Evolutionary conservation across 2,888 invertebrate genomes (phyloP).

Genomic region (Platycheirus rosarum): DNA sequence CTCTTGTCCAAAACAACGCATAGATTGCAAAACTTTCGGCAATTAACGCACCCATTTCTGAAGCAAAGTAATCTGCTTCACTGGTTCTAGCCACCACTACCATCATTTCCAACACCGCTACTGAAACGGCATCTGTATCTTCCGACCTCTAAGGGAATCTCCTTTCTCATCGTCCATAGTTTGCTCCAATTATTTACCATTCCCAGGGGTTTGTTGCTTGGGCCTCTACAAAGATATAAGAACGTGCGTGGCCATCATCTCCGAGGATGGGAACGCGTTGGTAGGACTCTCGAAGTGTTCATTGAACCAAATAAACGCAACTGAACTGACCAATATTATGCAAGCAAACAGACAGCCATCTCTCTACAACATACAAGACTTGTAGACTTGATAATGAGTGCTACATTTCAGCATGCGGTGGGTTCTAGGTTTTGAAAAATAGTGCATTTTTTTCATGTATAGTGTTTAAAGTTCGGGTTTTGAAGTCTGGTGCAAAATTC

Average conservation of each 20-base stretch:
- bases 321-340: slow-evolving; percentile 54
- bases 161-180: slow-evolving; percentile 37
- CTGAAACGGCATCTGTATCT: neutral
- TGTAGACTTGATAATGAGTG: slow-evolving; percentile 33
- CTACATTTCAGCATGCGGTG: neutral
- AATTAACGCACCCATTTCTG: slow-evolving; percentile 58
- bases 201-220: slow-evolving; percentile 37
- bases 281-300: slow-evolving; percentile 41
- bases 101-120: neutral
- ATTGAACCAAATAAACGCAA: slow-evolving; percentile 60
- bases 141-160: slow-evolving; percentile 19
- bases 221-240: slow-evolving; percentile 30
- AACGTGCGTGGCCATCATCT: slow-evolving; percentile 11
- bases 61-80: slow-evolving; percentile 23
- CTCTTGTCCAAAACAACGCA: slow-evolving; percentile 8
- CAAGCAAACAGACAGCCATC: slow-evolving; percentile 28
- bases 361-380: too few relatives aligned
- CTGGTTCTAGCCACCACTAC: slow-evolving; percentile 10
- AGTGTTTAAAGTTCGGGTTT: too few relatives aligned
- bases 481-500: too few relatives aligned
- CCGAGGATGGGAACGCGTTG: slow-evolving; percentile 23
- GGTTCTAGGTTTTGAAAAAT: too few relatives aligned
- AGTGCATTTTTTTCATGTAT: too few relatives aligned
- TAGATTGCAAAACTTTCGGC: slow-evolving; percentile 59
- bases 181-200: slow-evolving; percentile 59